phyloP scores from a whole-genome alignment of 2,797 vertebrate genomes.

The Nannoperca australis region DNA sequence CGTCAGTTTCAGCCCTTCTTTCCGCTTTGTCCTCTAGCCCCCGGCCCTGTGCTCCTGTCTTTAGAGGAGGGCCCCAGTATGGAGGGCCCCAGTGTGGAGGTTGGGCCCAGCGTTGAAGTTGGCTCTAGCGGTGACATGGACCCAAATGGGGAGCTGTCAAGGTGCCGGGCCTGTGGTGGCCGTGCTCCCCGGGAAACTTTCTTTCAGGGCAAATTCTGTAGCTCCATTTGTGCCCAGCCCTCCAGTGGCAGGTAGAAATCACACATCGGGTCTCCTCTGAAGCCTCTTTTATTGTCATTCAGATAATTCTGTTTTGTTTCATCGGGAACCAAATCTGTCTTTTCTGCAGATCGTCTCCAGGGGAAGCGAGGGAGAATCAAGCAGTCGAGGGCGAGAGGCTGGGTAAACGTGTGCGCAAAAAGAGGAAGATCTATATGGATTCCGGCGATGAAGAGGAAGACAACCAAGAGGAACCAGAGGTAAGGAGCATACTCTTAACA shows the following conservation, averaged over 20 bases:
- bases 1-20: constrained; percentile 30
- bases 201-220: constrained; percentile 87
- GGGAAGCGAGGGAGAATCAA: constrained; percentile 79
- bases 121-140: constrained; percentile 54
- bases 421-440: constrained; percentile 93
- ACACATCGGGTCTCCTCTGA: background rate
- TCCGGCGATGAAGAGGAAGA: constrained; percentile 93
- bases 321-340: background rate
- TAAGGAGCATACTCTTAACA: constrained; percentile 29
- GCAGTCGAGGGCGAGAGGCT: constrained; percentile 85
- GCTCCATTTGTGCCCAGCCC: constrained; percentile 83
- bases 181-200: constrained; percentile 80
- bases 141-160: constrained; percentile 69
- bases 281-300: background rate
- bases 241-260: constrained; percentile 84
- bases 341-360: constrained; percentile 81
- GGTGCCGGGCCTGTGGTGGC: constrained; percentile 80
- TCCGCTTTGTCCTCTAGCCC: constrained; percentile 58
- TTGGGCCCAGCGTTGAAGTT: constrained; percentile 78
- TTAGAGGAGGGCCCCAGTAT: constrained; percentile 75
- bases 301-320: constrained; percentile 3
- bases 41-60: constrained; percentile 70
- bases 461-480: constrained; percentile 91
- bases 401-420: constrained; percentile 90
- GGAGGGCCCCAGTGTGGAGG: constrained; percentile 73